Evolutionary conservation across 2,797 vertebrate genomes (phyloP), one percentile per base, ranked within the genome.

Genomic region (Poeciliopsis paucimaculata): DNA sequence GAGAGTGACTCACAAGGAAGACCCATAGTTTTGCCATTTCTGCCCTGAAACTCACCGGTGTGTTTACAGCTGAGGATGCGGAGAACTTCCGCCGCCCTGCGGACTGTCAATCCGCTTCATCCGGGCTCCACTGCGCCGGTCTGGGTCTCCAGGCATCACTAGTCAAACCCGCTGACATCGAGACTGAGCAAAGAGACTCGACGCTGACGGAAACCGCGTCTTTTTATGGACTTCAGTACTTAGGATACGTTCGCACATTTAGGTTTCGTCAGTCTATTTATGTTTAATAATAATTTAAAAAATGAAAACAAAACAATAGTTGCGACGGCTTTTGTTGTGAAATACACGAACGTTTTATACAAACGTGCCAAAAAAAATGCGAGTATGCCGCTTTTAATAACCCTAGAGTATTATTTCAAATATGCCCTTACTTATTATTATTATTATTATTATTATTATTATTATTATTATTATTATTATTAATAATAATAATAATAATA

Each of bases 71-170:
- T 84, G 82, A 77, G 66, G 86, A 84, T 86, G 71, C 79, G 60
- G 68, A 26, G 55, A 89, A 92, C 87, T 93, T 94, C 91, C 87
- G 81, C 70, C 79, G 64, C 46, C 85, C 84, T 81, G 83, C 81
- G 82, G 82, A 82, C 77, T 85, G 87, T 86, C 86, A 87, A 93
- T 93, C 89, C 53, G 18, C 36, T 11, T 51, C 31, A 9, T 82
- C 76, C 76, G 28, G 47, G 74, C 2, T 91, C 87, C 77, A 91
- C 39, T 93, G 13, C 45, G 20, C 51, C 31, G 68, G 85, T 71
- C 93, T 70, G 73, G 55, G 26, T 13, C 31, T 6, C 64, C 78
- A 90, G 88, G 9, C 89, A 0, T 12, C 26, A 89, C 76, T 71
- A 92, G 86, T 66, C 28, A 11, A 77, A 74, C 78, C 43, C n/a